Evolutionary conservation across 2,888 invertebrate species (phyloP).

Genomic region (Neria commutata): DNA sequence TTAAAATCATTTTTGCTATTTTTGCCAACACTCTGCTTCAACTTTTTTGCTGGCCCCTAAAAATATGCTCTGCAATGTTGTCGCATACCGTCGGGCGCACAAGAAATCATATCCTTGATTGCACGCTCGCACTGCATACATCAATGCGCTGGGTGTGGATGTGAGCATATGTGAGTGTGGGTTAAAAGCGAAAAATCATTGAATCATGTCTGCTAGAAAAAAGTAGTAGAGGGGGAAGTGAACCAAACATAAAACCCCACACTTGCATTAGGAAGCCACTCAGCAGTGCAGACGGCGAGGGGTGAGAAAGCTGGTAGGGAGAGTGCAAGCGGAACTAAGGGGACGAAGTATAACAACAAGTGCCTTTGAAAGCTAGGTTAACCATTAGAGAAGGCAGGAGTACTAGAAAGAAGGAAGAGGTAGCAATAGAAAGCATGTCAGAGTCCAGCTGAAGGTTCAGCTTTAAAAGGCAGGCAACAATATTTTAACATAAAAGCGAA

Average conservation of each 20-base stretch:
- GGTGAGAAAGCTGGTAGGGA: background rate
- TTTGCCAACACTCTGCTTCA: too few relatives aligned
- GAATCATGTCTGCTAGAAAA: slow-evolving; percentile 44
- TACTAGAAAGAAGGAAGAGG: too few relatives aligned
- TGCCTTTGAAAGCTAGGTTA: background rate
- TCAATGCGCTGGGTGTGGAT: background rate
- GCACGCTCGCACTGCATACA: background rate
- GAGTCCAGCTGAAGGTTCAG: too few relatives aligned
- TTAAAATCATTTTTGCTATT: too few relatives aligned
- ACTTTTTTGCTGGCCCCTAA: background rate
- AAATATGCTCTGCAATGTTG: too few relatives aligned
- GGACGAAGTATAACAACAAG: background rate
- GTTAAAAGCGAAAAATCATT: slow-evolving; percentile 51
- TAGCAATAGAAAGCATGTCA: too few relatives aligned
- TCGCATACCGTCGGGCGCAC: too few relatives aligned
- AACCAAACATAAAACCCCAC: slow-evolving; percentile 23
- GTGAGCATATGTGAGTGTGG: slow-evolving; percentile 7
- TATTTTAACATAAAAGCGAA: background rate
- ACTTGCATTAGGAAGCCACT: slow-evolving; percentile 29
- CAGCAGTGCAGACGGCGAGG: background rate
- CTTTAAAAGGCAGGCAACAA: background rate
- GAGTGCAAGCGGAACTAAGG: background rate
- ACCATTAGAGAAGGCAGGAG: too few relatives aligned
- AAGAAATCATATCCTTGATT: slow-evolving; percentile 3
- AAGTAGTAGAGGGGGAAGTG: background rate